Percentiles rank a stretch among this genome's conserved stretches.
phyloP scores from a whole-genome alignment of 2,113 vertebrate genomes.

The Strix aluco region DNA sequence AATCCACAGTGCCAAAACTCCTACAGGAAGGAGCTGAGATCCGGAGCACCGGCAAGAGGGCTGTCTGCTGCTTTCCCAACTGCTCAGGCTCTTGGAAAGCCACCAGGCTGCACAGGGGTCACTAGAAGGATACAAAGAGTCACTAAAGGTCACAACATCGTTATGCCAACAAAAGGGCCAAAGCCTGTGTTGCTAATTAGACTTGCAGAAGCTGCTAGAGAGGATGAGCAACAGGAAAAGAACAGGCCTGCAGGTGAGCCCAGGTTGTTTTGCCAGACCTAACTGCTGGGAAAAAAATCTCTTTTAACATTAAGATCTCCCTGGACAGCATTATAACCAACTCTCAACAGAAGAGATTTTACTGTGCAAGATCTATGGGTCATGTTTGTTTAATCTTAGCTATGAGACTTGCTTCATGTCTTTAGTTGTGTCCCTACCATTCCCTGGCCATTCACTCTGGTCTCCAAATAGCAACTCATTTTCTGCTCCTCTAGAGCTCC shows the following conservation, averaged over 20 bases:
- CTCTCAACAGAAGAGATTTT: neutral
- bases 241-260: constrained; percentile 30
- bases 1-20: neutral
- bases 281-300: neutral
- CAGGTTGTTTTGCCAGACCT: neutral
- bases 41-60: neutral
- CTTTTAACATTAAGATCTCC: neutral
- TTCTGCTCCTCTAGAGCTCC: neutral
- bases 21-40: neutral
- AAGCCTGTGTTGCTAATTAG: constrained; percentile 36
- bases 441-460: neutral
- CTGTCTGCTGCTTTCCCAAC: constrained; percentile 37
- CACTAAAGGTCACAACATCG: neutral
- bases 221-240: constrained; percentile 6
- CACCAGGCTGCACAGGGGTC: neutral
- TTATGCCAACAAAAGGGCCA: neutral
- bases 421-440: neutral
- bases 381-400: neutral
- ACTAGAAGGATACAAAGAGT: neutral
- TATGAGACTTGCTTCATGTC: neutral
- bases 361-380: neutral
- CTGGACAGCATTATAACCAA: neutral
- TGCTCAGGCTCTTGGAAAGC: constrained; percentile 25
- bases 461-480: neutral
- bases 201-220: constrained; percentile 11